phyloP scores from a whole-genome alignment of 2,113 vertebrate species.

The Tetraodon nigroviridis region DNA sequence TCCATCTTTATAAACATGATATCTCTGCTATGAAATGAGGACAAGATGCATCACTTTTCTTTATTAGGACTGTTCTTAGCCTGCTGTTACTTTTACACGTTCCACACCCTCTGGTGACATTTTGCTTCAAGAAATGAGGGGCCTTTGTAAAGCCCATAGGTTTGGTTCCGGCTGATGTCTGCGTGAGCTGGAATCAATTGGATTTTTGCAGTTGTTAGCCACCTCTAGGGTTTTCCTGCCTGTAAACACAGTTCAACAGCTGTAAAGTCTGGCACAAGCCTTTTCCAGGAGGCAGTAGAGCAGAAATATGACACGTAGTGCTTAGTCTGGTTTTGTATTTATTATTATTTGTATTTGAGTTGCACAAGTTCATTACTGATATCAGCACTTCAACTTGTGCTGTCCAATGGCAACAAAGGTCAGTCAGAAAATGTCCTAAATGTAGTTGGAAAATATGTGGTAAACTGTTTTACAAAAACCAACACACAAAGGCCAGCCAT shows the following conservation, averaged over 20 bases:
- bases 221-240: conserved; percentile 50
- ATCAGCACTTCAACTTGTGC: neutral
- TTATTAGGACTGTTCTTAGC: conserved; percentile 6
- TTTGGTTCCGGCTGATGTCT: conserved; percentile 30
- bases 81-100: conserved; percentile 5
- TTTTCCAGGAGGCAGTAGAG: conserved; percentile 47
- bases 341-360: neutral
- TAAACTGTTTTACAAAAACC: too few relatives aligned
- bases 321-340: conserved; percentile 37
- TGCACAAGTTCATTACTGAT: conserved; percentile 3
- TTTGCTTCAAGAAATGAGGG: conserved; percentile 28
- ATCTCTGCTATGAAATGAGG: neutral
- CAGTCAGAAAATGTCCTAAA: too few relatives aligned
- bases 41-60: conserved; percentile 4
- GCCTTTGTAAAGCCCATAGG: conserved; percentile 24
- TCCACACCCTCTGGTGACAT: conserved; percentile 35
- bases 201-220: conserved; percentile 36
- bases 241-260: conserved; percentile 50
- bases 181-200: conserved; percentile 43
- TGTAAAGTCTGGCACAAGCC: conserved; percentile 49
- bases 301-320: conserved; percentile 51
- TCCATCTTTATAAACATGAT: neutral
- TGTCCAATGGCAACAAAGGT: too few relatives aligned
- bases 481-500: conserved; percentile 23
- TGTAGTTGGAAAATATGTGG: too few relatives aligned